Base-by-base conservation (phyloP, 2,113 vertebrate species). In the Lanius collurio region DNA sequence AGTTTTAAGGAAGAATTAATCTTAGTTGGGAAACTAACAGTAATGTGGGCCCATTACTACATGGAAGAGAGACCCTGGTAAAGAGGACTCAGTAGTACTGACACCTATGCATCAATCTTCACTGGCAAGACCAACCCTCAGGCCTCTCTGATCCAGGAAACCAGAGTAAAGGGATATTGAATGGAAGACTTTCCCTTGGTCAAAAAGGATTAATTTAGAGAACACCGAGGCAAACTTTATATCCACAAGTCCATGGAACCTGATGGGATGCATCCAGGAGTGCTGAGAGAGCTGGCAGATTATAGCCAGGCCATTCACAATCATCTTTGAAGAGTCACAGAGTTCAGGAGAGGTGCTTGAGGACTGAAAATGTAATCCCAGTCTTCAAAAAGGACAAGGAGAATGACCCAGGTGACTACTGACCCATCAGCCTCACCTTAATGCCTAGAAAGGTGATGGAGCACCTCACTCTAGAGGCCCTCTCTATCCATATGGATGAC, bases 61-160 rank as follows among this genome's bases (percentile, higher is more conserved):
- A 26, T 13, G 26, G 17, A 62, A 14, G 21, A 14, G 4, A 76
- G 47, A 49, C 7, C 16, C 16, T 7, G 6, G 8, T 42, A 23
- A 47, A 0, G 1, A 41, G 11, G 12, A 42, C 2, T 2, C 6
- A 41, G 22, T 22, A 62, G 8, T 35, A 35, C 20, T 76, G 41
- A 62, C 7, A 10, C 53, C n/a, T 68, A 2, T 12, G 19, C 23
- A 15, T 60, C 0, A 1, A 13, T 55, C 47, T 62, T 49, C 30
- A 31, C 31, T 19, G 21, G 7, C 17, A 62, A 55, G 47, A 53
- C 30, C 55, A 62, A 8, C 7, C 14, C 23, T 41, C 12, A 55
- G 46, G 14, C 10, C 35, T 13, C 30, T 53, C 70, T 76, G 30
- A 41, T 15, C 21, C 26, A 31, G 30, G 27, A 68, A 83, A 47